A percentile compares a stretch with the other conserved stretches of the same genome.
Evolutionary conservation across 2,888 invertebrate species (phyloP).

Genomic region (Cataglyphis altisquamis): DNA sequence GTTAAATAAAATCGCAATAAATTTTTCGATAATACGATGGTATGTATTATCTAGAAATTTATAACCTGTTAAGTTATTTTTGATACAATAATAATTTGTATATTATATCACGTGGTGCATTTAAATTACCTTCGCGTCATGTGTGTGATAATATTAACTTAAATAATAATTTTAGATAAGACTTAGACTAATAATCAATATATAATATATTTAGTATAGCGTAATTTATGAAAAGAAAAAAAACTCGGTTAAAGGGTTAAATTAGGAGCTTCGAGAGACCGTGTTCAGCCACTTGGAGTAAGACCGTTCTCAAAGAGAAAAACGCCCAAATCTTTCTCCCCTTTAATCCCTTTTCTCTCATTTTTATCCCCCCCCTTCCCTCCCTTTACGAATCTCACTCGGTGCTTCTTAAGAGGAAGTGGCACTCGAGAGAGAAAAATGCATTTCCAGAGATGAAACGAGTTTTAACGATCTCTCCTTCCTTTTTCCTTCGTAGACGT

Average conservation of each 20-base stretch:
- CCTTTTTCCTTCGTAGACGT: constrained; percentile 78
- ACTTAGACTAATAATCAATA: constrained; percentile 32
- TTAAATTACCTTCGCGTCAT: constrained; percentile 26
- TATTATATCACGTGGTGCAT: constrained; percentile 2
- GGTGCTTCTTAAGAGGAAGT: constrained; percentile 9
- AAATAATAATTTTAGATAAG: constrained; percentile 52
- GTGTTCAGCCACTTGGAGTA: constrained; percentile 39
- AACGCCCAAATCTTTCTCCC: constrained; percentile 9
- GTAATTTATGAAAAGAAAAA: constrained; percentile 20
- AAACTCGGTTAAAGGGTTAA: constrained; percentile 57
- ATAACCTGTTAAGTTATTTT: constrained; percentile 29
- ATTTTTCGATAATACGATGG: constrained; percentile 38
- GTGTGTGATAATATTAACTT: constrained; percentile 2
- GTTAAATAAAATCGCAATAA: constrained; percentile 25
- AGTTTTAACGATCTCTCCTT: constrained; percentile 59
- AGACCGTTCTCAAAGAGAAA: constrained; percentile 42
- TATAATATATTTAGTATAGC: constrained; percentile 33
- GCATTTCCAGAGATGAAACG: constrained; percentile 35
- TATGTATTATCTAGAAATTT: constrained; percentile 15
- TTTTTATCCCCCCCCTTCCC: neutral
- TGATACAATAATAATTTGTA: constrained; percentile 24
- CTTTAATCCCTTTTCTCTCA: constrained; percentile 23
- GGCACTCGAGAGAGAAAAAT: constrained; percentile 29
- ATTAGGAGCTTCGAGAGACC: constrained; percentile 38
- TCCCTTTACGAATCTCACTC: constrained; percentile 17